These are phyloP conservation scores for Nephila pilipes DNA, from an alignment of 1,140 invertebrate species.

Conservation along the genomic window DNA sequence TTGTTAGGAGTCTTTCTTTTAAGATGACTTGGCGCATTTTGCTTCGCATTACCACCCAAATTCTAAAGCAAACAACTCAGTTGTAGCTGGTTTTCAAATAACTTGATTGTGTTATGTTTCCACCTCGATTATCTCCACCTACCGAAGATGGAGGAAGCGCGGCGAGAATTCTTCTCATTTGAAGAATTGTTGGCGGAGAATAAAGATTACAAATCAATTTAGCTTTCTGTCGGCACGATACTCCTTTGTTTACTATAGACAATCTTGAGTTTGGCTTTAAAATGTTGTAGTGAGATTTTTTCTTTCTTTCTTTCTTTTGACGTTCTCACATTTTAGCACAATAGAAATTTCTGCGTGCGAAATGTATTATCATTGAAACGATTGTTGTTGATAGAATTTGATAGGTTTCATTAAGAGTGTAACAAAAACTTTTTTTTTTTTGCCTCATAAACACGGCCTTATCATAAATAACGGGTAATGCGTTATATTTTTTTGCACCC, in stretches of 20 bases:
- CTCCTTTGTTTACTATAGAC: neutral
- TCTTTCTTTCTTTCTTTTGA: neutral
- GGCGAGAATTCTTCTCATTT: conserved; percentile 45
- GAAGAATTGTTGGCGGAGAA: conserved; percentile 24
- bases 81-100: conserved; percentile 74
- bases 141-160: neutral
- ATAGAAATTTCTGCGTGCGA: neutral
- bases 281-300: neutral
- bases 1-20: conserved; percentile 65
- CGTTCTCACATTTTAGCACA: neutral
- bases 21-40: conserved; percentile 68
- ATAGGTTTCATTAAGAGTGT: neutral
- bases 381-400: neutral
- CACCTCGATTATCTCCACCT: conserved; percentile 57
- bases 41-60: conserved; percentile 50
- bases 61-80: conserved; percentile 74
- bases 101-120: conserved; percentile 74
- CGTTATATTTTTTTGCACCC: too few species aligned
- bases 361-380: neutral
- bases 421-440: too few species aligned
- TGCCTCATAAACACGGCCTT: too few species aligned
- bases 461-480: too few species aligned
- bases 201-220: conserved; percentile 39
- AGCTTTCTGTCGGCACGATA: neutral
- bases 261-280: neutral